Evolutionary conservation across 2,113 vertebrate genomes (phyloP), one percentile per base, ranked within the genome.

Genomic region (Ranitomeya imitator): DNA sequence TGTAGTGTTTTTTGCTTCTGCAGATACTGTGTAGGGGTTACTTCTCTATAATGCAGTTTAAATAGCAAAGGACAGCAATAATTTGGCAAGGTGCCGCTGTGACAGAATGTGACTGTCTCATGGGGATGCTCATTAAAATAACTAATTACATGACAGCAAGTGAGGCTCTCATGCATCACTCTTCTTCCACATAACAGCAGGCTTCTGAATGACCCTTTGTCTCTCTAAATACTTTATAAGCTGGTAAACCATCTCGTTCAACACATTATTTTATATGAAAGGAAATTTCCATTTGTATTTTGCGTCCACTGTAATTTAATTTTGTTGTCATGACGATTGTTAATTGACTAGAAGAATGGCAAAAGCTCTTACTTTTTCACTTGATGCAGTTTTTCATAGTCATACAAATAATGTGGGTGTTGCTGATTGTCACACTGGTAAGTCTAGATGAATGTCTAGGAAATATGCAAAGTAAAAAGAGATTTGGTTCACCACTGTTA

Each of bases 61-160:
- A 85, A 74, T 85, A 52, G 31, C 83, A 85, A 21, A 5, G 51
- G 11, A 23, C 67, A 13, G 15, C 15, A 26, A 11, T 86, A 79
- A 65, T 79, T 86, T 86, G 76, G 76, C 74, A 55, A 54, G 21
- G n/a, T 79, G 76, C 85, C 85, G 18, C 14, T 54, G 8, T 73
- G 78, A 59, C 78, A 87, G 63, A 81, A 81, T 81, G 78, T 87
- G 45, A 23, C n/a, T 60, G 78, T 69, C 76, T 79, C 78, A 26
- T 67, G 74, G 52, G 76, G 76, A 79, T 54, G 63, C 76, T 86
- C 85, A 86, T 79, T 86, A 79, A 67, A 86, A 79, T 55, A 52
- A 78, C 76, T 86, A 79, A 79, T 79, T 87, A 81, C 63, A 60
- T 55, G 52, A 60, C 78, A 81, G 23, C 23, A 31, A 67, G 31